phyloP scores from a whole-genome alignment of 2,113 vertebrate genomes.

The Gallinago jamesoni region DNA sequence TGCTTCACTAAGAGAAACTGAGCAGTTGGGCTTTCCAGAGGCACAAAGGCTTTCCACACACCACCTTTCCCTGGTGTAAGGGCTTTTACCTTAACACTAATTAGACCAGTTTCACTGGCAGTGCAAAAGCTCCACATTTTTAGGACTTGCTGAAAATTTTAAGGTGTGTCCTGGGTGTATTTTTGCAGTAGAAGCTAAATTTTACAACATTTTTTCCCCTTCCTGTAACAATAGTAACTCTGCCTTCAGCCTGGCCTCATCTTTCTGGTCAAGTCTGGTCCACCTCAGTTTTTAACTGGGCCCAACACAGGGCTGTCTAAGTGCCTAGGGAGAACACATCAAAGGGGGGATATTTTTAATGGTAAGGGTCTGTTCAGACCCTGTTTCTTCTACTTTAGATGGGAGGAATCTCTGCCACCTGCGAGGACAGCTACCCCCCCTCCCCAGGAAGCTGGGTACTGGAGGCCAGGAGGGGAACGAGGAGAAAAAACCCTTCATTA shows the following conservation, averaged over 20 bases:
- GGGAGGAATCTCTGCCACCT: not conserved
- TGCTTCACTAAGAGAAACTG: not conserved
- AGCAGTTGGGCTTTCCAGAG: not conserved
- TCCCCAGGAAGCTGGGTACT: not conserved
- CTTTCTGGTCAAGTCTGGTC: not conserved
- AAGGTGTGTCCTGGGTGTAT: not conserved
- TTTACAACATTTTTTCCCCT: not conserved
- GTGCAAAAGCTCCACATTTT: not conserved
- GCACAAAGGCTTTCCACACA: not conserved
- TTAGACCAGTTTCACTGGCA: not conserved
- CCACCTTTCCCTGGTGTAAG: too few species aligned
- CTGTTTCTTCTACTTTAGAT: not conserved
- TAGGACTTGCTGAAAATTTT: conserved; percentile 10
- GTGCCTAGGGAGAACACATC: not conserved
- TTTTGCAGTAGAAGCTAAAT: not conserved
- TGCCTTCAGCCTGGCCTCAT: not conserved
- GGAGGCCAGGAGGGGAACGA: not conserved
- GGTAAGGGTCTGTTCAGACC: not conserved
- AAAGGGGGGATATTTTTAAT: not conserved
- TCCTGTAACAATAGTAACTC: not conserved
- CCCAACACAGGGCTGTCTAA: not conserved
- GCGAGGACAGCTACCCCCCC: not conserved
- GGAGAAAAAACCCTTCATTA: not conserved
- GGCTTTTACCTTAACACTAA: not conserved
- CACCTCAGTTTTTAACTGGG: not conserved